These are phyloP conservation scores for Phalloptychus januarius DNA, from an alignment of 2,797 vertebrate species.

Conservation along the genomic window DNA sequence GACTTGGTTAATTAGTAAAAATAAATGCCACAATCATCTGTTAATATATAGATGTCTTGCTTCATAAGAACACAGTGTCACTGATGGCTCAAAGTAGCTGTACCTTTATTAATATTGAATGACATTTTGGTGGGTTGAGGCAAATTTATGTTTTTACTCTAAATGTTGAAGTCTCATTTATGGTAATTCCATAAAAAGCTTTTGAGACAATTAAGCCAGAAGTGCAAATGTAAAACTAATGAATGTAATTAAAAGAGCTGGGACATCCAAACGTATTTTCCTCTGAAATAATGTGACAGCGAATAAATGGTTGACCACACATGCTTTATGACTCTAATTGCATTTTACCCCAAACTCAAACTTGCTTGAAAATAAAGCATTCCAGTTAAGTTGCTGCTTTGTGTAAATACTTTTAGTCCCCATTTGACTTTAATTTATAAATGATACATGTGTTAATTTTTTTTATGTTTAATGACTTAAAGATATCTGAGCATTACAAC, in stretches of 20 bases:
- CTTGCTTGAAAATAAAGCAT: background rate
- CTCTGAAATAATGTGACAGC: background rate
- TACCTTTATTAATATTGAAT: background rate
- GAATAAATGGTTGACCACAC: background rate
- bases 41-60: conserved; percentile 20
- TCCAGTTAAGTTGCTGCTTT: background rate
- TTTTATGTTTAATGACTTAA: background rate
- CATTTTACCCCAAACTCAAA: background rate
- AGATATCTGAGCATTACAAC: background rate
- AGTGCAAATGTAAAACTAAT: background rate
- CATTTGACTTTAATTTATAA: background rate
- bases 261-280: background rate
- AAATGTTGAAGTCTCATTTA: background rate
- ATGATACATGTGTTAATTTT: background rate
- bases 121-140: background rate
- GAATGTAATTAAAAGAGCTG: background rate
- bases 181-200: background rate
- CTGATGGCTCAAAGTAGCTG: background rate
- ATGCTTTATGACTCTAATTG: background rate
- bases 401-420: background rate
- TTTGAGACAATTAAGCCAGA: background rate
- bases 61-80: conserved; percentile 2
- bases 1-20: conserved; percentile 50
- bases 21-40: conserved; percentile 34
- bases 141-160: background rate